Base-by-base conservation (phyloP, 2,888 invertebrate genomes). In the Aspidiotus destructor region DNA sequence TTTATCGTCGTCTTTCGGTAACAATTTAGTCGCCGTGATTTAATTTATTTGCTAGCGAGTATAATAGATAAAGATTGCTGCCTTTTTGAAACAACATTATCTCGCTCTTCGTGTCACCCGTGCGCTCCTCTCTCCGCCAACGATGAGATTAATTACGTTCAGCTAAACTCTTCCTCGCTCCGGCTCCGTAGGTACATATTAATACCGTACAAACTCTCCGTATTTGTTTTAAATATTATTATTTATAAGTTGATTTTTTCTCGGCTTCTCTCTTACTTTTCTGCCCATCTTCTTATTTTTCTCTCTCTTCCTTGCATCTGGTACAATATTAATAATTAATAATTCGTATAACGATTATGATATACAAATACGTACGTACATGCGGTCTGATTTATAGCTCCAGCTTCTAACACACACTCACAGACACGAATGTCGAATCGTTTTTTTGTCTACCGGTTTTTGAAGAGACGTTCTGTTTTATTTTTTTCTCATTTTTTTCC, bases 261-360 rank as follows among this genome's bases (percentile, higher is more conserved):
- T 28, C 28, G 28, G 28, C 28, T 28, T 28, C 28, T 28, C 28
- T 28, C 28, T 28, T 28, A 28, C 28, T 28, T 28, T 28, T 28
- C 28, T 28, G 28, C 28, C 28, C 28, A 28, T 28, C 28, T 28
- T 28, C 28, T 28, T 28, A 28, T 28, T 28, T 5, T 28, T 28
- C 28, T 28, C 28, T 28, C 28, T 28, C 28, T 28, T 28, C 28
- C 28, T n/a, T 28, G 10, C 48, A 48, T 48, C 48, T n/a, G 48
- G 48, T 48, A 48, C 48, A 48, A 48, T 48, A 48, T 48, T 48
- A 48, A 48, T 48, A 48, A 48, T 48, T 48, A 48, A 48, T 48
- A 48, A 48, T 48, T 48, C 48, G 48, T 13, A 48, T 48, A 48
- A 48, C 48, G 48, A 28, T 28, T 28, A 28, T 28, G 28, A 28